Percentiles rank a stretch among this genome's conserved stretches.
These are phyloP conservation scores for Papilio polytes DNA, from an alignment of 1,140 invertebrate species.

Conservation along the genomic window DNA sequence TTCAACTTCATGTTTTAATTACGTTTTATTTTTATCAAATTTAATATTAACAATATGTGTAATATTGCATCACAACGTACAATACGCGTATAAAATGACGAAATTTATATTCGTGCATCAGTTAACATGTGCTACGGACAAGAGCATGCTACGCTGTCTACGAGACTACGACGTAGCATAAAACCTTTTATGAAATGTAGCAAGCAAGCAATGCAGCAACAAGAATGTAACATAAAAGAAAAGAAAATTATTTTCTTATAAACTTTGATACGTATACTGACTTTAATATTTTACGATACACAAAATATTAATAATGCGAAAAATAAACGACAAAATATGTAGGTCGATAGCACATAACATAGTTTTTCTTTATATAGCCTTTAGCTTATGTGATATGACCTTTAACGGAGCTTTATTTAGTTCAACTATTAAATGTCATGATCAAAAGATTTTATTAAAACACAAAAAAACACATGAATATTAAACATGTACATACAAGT, in stretches of 20 bases:
- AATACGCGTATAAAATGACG: background rate
- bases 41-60: background rate
- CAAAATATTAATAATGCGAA: background rate
- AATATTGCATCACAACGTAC: too few relatives aligned
- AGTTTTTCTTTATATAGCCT: background rate
- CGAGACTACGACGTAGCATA: conserved; percentile 19
- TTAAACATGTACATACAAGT: too few relatives aligned
- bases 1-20: background rate
- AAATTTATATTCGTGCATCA: background rate
- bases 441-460: background rate
- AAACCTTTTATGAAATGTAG: conserved; percentile 3
- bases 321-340: background rate
- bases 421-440: conserved; percentile 11
- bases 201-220: too few relatives aligned
- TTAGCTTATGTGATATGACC: background rate
- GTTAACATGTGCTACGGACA: conserved; percentile 6
- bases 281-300: background rate
- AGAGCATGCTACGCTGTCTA: conserved; percentile 7
- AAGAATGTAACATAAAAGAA: background rate
- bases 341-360: background rate
- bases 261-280: too few relatives aligned
- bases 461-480: background rate
- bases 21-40: background rate
- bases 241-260: background rate
- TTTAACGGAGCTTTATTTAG: conserved; percentile 6